Evolutionary conservation across 2,113 vertebrate species (phyloP), one percentile per base, ranked within the genome.

Genomic region (Apteryx mantelli): DNA sequence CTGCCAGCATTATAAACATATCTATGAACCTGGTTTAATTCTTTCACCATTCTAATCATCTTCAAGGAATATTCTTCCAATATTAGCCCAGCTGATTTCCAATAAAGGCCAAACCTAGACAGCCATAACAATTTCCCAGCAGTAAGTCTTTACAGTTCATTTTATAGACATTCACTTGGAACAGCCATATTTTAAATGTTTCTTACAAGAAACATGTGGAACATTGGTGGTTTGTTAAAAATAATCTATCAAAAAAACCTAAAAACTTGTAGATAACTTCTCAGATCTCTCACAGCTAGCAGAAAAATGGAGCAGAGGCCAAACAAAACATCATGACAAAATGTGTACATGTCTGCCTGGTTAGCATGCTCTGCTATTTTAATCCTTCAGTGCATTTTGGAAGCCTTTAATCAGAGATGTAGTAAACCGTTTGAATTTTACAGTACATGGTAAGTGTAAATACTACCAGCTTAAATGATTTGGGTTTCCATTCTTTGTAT

Each of bases 261-360:
- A 15, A 63, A 69, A 94, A 88, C 16, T 65, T 75, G 26, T 65
- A 94, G 96, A 93, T 93, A 94, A 80, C 42, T 91, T 63, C 60
- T 88, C 52, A 25, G 70, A 76, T 88, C 76, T 91, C 84, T 88
- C 76, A 86, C 91, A 79, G n/a, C 68, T 78, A 85, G 68, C 28
- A 88, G 78, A 90, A 93, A 89, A 90, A 88, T 5, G 93, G 25
- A 83, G 46, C 42, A 61, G 56, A 83, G 42, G 91, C 96, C 97
- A 97, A 97, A 50, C 52, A 91, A 96, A 97, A 97, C 76, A 96
- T 68, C 70, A 63, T 88, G 91, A 97, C 88, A 95, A 85, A 88
- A 91, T 84, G 69, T 82, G 56, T 93, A 94, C 93, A 95, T 20
- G 38, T 82, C 76, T 82, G 83, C 69, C 58, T 73, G 11, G 91